Conservation (phyloP, 2,888 invertebrate genomes). For the Apotomis betuletana region DNA sequence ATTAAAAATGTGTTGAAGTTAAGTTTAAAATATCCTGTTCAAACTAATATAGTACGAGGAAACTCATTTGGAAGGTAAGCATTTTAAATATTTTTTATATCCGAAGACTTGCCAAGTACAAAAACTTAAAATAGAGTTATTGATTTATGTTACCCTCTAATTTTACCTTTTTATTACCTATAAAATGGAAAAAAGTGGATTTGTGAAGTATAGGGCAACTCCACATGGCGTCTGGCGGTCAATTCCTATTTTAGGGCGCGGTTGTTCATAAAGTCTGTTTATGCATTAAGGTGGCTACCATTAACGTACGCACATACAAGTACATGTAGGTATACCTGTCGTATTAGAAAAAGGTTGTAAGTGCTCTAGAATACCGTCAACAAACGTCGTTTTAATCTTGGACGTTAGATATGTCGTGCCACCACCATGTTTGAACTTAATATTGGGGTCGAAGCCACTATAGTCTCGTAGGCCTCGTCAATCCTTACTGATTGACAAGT, state of each 20-base stretch:
- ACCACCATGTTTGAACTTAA: constrained; percentile 43
- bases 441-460: constrained; percentile 44
- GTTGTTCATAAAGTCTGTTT: constrained; percentile 39
- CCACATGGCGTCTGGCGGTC: constrained; percentile 35
- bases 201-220: constrained; percentile 18
- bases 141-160: constrained; percentile 11
- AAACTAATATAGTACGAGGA: too few relatives aligned
- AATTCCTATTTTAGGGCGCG: constrained; percentile 34
- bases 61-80: too few relatives aligned
- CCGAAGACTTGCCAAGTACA: too few relatives aligned
- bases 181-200: background rate
- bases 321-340: constrained; percentile 14
- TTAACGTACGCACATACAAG: constrained; percentile 13
- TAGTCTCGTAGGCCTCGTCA: constrained; percentile 44
- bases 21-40: background rate
- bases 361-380: background rate
- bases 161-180: background rate
- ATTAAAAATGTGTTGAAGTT: background rate
- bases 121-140: constrained; percentile 8
- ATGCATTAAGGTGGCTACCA: constrained; percentile 39
- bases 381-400: constrained; percentile 12
- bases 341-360: background rate
- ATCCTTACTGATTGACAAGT: constrained; percentile 41
- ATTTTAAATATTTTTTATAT: too few relatives aligned
- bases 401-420: constrained; percentile 22